A percentile compares a stretch with the other conserved stretches of the same genome.
Conservation (phyloP, 2,113 vertebrate genomes). For the Odontophorus gujanensis region DNA sequence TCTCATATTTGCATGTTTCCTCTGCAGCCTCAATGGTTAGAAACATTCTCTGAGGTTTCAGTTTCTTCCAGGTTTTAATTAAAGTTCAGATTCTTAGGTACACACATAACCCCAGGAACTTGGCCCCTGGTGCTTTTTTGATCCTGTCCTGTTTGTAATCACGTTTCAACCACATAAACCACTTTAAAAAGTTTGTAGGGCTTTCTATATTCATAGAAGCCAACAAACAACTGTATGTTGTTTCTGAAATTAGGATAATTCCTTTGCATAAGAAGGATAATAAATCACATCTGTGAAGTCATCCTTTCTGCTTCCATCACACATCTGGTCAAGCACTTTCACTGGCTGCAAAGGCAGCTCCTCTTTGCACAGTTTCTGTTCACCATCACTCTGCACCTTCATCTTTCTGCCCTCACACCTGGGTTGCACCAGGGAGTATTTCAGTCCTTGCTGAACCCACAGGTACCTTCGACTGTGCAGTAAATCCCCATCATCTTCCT, state of each 20-base stretch:
- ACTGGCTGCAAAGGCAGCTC: neutral
- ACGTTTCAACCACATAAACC: conserved; percentile 7
- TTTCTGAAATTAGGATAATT: neutral
- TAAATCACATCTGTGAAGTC: conserved; percentile 12
- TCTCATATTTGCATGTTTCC: conserved; percentile 2
- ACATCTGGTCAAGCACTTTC: neutral
- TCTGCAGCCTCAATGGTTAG: neutral
- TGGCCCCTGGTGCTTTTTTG: neutral
- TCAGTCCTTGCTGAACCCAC: neutral
- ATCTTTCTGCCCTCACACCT: neutral
- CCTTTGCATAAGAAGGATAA: neutral
- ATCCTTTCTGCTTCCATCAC: neutral
- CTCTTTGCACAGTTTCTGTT: neutral
- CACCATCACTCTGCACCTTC: neutral
- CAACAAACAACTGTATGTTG: neutral
- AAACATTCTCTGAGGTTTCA: neutral
- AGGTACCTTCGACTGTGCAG: neutral
- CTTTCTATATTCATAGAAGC: neutral
- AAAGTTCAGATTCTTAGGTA: conserved; percentile 33
- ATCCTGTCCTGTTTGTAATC: neutral
- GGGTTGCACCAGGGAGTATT: neutral
- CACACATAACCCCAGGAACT: neutral
- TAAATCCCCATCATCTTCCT: conserved; percentile 15
- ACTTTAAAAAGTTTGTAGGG: neutral
- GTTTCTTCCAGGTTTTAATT: conserved; percentile 4